These are phyloP conservation scores for Autographa pulchrina DNA, from an alignment of 2,888 invertebrate species.

Conservation along the genomic window DNA sequence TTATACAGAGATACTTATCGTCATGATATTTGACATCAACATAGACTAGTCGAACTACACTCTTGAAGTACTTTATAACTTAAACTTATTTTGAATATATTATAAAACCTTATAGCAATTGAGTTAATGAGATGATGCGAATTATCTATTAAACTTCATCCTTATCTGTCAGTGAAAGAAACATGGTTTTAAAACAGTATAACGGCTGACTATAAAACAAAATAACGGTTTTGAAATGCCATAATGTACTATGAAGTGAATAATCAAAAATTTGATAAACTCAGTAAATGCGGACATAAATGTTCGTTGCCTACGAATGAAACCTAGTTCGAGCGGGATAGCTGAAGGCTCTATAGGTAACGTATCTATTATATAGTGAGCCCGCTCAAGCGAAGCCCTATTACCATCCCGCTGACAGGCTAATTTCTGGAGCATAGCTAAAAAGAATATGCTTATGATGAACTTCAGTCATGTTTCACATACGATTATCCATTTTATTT, in stretches of 20 bases:
- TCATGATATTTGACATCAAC: too few relatives aligned
- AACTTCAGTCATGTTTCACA: neutral
- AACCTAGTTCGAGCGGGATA: constrained; percentile 1
- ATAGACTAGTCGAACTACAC: too few relatives aligned
- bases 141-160: too few relatives aligned
- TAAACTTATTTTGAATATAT: too few relatives aligned
- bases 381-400: constrained; percentile 4
- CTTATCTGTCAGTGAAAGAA: neutral
- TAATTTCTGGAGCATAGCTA: constrained; percentile 4
- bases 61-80: too few relatives aligned
- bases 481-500: too few relatives aligned
- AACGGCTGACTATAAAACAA: neutral
- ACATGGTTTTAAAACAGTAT: neutral
- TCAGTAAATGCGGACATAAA: neutral
- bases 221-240: neutral
- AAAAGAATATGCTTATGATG: constrained; percentile 1
- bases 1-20: too few relatives aligned
- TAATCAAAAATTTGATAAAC: neutral
- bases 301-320: neutral
- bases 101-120: too few relatives aligned
- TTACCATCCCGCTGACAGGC: neutral
- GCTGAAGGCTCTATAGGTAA: neutral
- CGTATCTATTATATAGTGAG: constrained; percentile 4
- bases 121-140: too few relatives aligned
- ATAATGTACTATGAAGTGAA: neutral